These are phyloP conservation scores for Otus sunia DNA, from an alignment of 2,113 vertebrate species.

Conservation along the genomic window DNA sequence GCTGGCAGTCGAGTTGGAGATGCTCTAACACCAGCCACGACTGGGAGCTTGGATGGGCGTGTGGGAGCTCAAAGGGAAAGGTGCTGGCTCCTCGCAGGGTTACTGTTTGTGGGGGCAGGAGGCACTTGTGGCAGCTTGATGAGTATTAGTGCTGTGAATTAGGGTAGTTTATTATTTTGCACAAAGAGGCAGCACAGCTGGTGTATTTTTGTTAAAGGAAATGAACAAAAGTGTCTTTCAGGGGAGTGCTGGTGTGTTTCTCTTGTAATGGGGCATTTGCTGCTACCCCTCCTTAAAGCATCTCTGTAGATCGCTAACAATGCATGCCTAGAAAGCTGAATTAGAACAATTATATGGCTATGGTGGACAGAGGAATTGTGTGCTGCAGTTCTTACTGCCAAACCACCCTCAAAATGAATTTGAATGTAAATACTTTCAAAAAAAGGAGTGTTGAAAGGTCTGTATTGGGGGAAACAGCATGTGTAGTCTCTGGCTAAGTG, in stretches of 20 bases:
- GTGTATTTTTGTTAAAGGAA: neutral
- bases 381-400: neutral
- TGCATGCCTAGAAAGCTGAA: neutral
- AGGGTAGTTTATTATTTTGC: neutral
- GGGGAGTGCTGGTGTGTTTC: neutral
- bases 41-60: rapidly evolving
- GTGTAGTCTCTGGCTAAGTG: neutral
- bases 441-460: neutral
- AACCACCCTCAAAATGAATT: neutral
- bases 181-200: neutral
- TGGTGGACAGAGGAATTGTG: neutral
- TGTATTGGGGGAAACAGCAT: neutral
- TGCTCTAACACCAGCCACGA: rapidly evolving
- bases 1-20: neutral
- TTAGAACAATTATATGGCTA: neutral
- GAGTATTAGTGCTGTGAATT: neutral
- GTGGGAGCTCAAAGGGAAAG: neutral
- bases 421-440: neutral
- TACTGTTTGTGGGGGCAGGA: neutral
- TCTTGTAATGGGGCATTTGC: neutral
- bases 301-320: neutral
- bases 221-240: neutral
- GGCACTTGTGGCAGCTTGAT: neutral
- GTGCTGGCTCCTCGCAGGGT: neutral
- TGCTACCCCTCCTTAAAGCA: neutral